These are phyloP conservation scores for Pseudonaja textilis DNA, from an alignment of 2,113 vertebrate species.

Conservation along the genomic window DNA sequence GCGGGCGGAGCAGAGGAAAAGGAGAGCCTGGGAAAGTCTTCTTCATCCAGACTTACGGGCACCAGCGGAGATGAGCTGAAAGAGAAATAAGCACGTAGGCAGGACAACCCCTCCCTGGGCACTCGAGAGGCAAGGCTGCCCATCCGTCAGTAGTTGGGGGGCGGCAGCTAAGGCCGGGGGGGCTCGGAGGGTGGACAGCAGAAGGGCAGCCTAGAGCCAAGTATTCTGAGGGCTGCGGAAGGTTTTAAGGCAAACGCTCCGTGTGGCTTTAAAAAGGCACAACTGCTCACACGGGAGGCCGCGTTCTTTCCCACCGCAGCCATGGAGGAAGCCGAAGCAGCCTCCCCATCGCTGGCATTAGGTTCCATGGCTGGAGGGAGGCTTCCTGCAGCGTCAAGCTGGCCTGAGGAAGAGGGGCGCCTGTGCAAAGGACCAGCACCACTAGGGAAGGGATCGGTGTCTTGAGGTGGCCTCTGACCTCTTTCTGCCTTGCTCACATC, in stretches of 20 bases:
- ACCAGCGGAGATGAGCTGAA: slow-evolving; percentile 61
- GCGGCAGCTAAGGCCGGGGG: background rate
- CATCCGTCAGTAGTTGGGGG: no score
- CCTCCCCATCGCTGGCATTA: background rate
- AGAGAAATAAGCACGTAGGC: background rate
- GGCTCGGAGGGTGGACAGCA: no score
- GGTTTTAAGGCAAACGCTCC: background rate
- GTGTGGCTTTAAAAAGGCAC: background rate
- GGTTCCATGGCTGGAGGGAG: background rate
- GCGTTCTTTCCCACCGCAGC: background rate
- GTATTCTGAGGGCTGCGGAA: background rate
- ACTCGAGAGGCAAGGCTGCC: background rate
- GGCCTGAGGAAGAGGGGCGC: background rate
- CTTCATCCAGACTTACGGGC: slow-evolving; percentile 81
- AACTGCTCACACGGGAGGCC: background rate
- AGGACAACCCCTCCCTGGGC: background rate
- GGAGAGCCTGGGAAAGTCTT: slow-evolving; percentile 93
- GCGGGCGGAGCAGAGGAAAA: slow-evolving; percentile 43
- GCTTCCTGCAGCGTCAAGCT: background rate
- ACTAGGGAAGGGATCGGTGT: no score
- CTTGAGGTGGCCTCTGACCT: background rate
- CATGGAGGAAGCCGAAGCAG: background rate
- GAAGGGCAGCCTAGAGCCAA: background rate
- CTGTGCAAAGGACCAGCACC: background rate
- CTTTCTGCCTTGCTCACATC: background rate